Base-by-base conservation (phyloP, 1,140 invertebrate species). In the Gonatopus flavifemur region DNA sequence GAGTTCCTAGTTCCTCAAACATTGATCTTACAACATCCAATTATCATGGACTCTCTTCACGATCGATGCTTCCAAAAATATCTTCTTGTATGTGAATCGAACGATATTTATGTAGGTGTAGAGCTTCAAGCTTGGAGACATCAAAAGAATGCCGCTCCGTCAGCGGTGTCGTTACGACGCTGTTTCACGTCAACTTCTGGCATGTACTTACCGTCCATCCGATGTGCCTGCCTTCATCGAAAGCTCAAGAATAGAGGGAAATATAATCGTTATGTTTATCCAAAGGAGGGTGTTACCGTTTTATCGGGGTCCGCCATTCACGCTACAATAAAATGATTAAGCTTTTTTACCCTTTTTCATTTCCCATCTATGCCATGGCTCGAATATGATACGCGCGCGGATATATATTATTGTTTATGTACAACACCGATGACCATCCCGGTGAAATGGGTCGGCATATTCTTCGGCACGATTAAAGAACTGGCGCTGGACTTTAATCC, bases 381-480 rank as follows among this genome's bases (percentile, higher is more conserved):
- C n/a, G n/a, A n/a, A 18, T 13, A 7, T 7, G 18, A n/a, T n/a
- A 13, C 12, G 15, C 38, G 20, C 38, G 13, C 38, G 18, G n/a
- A n/a, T n/a, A n/a, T n/a, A n/a, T n/a, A n/a, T n/a, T n/a, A n/a
- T n/a, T n/a, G n/a, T n/a, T n/a, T 46, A 22, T 25, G 43, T 44
- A 37, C 52, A 31, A 44, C 54, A 42, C 54, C 39, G 37, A n/a
- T n/a, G n/a, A n/a, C 19, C 32, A 28, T 15, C 45, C 8, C 15
- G 30, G 46, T 7, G 25, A 43, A 61, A 55, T 47, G 52, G 47
- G 49, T 49, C 50, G 59, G 61, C 59, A 45, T 57, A 47, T 62
- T 41, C 58, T 51, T 56, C 53, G 59, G 53, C 58, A 46, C 59
- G 59, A 60, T 60, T 60, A 60, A 60, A 59, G 58, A 33, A 55